A percentile compares a stretch with the other conserved stretches of the same genome.
Conservation (phyloP, 1,140 invertebrate species). For the Chymomyza costata region DNA sequence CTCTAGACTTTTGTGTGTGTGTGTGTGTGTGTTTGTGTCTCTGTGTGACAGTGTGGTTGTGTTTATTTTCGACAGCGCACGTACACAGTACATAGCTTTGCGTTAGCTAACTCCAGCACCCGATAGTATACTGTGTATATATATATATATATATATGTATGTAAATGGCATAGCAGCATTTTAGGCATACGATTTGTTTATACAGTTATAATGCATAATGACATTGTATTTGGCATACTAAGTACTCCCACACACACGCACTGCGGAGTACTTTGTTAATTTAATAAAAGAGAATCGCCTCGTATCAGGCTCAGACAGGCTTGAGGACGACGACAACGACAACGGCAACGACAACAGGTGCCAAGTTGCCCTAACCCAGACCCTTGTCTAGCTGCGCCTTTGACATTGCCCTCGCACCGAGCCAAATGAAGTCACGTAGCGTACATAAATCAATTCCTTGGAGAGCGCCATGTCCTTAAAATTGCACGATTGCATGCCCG, state of each 20-base stretch:
- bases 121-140: too few species aligned
- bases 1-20: neutral
- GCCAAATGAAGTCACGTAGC: slow-evolving; percentile 63
- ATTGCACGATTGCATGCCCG: slow-evolving; percentile 51
- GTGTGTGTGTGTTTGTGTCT: neutral
- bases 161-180: too few species aligned
- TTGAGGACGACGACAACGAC: too few species aligned
- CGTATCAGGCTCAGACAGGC: neutral
- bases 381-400: slow-evolving; percentile 10
- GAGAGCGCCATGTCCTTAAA: slow-evolving; percentile 49
- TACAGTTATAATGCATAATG: slow-evolving; percentile 67
- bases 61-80: slow-evolving; percentile 35
- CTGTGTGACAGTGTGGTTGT: neutral
- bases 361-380: too few species aligned
- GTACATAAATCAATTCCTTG: slow-evolving; percentile 64
- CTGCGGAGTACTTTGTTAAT: slow-evolving; percentile 58
- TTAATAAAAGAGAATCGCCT: slow-evolving; percentile 49
- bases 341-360: slow-evolving; percentile 60
- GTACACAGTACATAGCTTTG: slow-evolving; percentile 22
- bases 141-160: too few species aligned
- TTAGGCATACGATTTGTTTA: slow-evolving; percentile 48
- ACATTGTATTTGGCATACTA: slow-evolving; percentile 47
- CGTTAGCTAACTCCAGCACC: neutral
- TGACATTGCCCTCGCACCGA: slow-evolving; percentile 1
- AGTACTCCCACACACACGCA: slow-evolving; percentile 4